Base-by-base conservation (phyloP, 1,140 invertebrate genomes). In the Drosophila burlai region DNA sequence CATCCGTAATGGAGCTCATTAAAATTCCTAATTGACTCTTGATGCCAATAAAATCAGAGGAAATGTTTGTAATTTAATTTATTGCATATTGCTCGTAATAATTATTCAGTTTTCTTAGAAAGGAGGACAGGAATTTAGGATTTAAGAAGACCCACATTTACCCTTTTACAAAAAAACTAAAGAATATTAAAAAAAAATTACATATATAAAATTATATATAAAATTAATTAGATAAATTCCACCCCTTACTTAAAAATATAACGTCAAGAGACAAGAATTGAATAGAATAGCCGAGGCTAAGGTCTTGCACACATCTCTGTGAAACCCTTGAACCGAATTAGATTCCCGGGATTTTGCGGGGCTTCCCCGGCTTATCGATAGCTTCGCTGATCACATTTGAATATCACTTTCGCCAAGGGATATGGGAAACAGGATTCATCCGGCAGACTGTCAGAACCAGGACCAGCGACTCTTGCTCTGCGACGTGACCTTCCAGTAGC, bases 401-500 rank as follows among this genome's bases (percentile, higher is more conserved):
- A 68, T 38, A 62, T 54, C 61, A 45, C 31, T 36, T 64, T 38
- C 24, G 31, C 31, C 43, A 15, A 50, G 26, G 29, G 16, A 24
- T 45, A 9, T 61, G 21, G 83, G 15, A 81, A 80, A 71, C 24
- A 3, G 15, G 68, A 81, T 83, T 76, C 34, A 81, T 81, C 78
- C 34, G 3, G 1, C 4, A 40, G 15, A 3, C 5, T n/a, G 1
- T 68, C 26, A 89, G n/a, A 89, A 90, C 81, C 79, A 91, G 10
- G 65, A 82, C 90, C 90, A 92, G 9, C 82, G 83, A n/a, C 91
- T 91, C 54, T 76, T 80, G 21, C 67, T 76, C 24, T 75, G 69
- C 8, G 75, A 55, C 11, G 46, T 21, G 5, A 79, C 64, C 21
- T 69, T 71, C 91, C 91, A 92, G 26, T 92, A 83, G 7, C 67